A percentile compares a stretch with the other conserved stretches of the same genome.
phyloP scores from a whole-genome alignment of 1,140 invertebrate species.

The Epicauta chinensis region DNA sequence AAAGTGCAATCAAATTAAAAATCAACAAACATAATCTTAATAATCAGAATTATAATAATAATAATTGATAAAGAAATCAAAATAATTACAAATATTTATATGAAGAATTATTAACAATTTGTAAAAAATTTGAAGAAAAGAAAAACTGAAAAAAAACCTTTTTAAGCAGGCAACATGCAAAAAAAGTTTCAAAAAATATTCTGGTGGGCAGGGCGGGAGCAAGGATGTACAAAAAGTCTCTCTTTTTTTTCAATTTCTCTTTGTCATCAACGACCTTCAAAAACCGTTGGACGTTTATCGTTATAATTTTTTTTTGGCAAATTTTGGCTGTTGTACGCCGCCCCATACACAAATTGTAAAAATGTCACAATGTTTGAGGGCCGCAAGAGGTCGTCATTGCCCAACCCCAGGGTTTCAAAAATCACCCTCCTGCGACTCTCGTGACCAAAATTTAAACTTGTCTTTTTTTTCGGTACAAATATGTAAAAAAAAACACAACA shows the following conservation, averaged over 20 bases:
- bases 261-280: constrained; percentile 47
- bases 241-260: constrained; percentile 9
- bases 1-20: constrained; percentile 72
- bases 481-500: too few species aligned
- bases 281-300: constrained; percentile 51
- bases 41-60: constrained; percentile 48
- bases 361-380: constrained; percentile 54
- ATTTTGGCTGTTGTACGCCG: constrained; percentile 49
- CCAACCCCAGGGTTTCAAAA: constrained; percentile 41
- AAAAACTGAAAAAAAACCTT: constrained; percentile 21
- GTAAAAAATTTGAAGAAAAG: constrained; percentile 16
- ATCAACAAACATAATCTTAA: constrained; percentile 58
- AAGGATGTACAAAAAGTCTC: constrained; percentile 44
- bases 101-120: constrained; percentile 44
- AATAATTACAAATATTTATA: constrained; percentile 6
- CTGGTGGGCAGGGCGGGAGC: constrained; percentile 39
- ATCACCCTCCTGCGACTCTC: constrained; percentile 34
- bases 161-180: constrained; percentile 56
- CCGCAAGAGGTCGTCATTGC: constrained; percentile 32
- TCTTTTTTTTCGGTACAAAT: too few species aligned
- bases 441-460: constrained; percentile 34
- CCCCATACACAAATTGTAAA: constrained; percentile 64
- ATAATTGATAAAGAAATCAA: not conserved
- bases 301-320: constrained; percentile 6
- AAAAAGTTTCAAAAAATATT: constrained; percentile 42